Conservation (phyloP, 2,797 vertebrate genomes). For the Pseudomugil tenellus region DNA sequence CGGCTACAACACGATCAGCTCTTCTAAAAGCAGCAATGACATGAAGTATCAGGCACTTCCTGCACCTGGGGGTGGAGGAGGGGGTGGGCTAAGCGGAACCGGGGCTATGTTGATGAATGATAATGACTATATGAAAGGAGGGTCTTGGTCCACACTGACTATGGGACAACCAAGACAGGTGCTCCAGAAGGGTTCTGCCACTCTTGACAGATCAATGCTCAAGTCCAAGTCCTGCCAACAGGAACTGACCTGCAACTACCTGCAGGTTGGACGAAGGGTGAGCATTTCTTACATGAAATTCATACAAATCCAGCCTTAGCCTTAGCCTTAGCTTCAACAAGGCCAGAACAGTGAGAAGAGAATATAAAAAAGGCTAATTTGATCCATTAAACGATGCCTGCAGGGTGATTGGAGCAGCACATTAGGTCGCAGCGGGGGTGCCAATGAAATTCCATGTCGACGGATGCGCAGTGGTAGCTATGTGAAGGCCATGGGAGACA, state of each 20-base stretch:
- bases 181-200: slow-evolving; percentile 95
- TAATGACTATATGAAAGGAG: slow-evolving; percentile 91
- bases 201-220: slow-evolving; percentile 95
- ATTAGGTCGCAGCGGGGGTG: slow-evolving; percentile 82
- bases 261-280: slow-evolving; percentile 88
- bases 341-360: background rate
- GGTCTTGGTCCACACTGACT: slow-evolving; percentile 95
- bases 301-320: background rate
- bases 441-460: slow-evolving; percentile 95
- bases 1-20: slow-evolving; percentile 96
- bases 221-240: slow-evolving; percentile 99
- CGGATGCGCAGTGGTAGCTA: slow-evolving; percentile 99
- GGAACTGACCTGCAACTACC: slow-evolving; percentile 94
- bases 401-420: slow-evolving; percentile 92
- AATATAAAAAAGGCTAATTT: slow-evolving; percentile 18
- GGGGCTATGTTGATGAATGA: slow-evolving; percentile 81
- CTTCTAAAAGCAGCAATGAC: slow-evolving; percentile 94
- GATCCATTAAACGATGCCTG: slow-evolving; percentile 18
- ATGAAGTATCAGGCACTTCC: slow-evolving; percentile 86
- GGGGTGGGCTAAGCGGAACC: slow-evolving; percentile 75
- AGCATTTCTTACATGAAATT: slow-evolving; percentile 35
- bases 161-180: slow-evolving; percentile 94
- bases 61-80: slow-evolving; percentile 80
- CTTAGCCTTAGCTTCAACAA: background rate
- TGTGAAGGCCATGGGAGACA: slow-evolving; percentile 98